Evolutionary conservation across 2,797 vertebrate species (phyloP).

Genomic region (Taenioides sp.): DNA sequence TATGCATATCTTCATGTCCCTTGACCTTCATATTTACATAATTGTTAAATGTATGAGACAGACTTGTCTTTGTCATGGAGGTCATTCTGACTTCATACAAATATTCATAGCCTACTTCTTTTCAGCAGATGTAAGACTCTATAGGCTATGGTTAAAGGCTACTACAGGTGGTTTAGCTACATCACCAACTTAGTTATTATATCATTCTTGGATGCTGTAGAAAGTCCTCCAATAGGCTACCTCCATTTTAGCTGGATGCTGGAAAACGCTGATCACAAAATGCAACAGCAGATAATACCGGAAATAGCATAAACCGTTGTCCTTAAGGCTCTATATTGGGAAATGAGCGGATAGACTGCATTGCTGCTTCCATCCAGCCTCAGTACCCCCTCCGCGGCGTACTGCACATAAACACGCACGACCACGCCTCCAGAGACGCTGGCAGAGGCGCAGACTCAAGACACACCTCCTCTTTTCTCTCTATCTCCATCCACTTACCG

Average conservation of each 20-base stretch:
- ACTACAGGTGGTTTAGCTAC: background rate
- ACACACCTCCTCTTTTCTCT: slow-evolving; percentile 67
- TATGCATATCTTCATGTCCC: background rate
- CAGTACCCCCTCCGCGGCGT: slow-evolving; percentile 23
- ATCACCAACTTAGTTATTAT: background rate
- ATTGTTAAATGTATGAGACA: background rate
- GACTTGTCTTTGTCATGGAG: background rate
- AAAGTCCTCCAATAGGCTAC: background rate
- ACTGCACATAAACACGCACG: slow-evolving; percentile 56
- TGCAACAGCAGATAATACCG: slow-evolving; percentile 11
- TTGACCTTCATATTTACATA: slow-evolving; percentile 1
- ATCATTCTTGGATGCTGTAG: background rate
- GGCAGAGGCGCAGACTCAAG: slow-evolving; percentile 65
- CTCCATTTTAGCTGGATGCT: background rate
- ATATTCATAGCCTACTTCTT: too few relatives aligned
- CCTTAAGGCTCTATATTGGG: slow-evolving; percentile 14
- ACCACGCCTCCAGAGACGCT: slow-evolving; percentile 66
- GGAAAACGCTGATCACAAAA: background rate
- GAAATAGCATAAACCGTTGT: slow-evolving; percentile 13
- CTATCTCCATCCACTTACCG: slow-evolving; percentile 47
- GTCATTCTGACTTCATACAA: background rate
- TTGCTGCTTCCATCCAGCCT: slow-evolving; percentile 51
- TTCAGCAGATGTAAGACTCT: background rate
- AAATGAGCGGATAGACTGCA: slow-evolving; percentile 50
- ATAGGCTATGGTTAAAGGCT: background rate